Percentiles rank a stretch among this genome's conserved stretches.
Conservation (phyloP, 2,113 vertebrate genomes). For the Pionites leucogaster region DNA sequence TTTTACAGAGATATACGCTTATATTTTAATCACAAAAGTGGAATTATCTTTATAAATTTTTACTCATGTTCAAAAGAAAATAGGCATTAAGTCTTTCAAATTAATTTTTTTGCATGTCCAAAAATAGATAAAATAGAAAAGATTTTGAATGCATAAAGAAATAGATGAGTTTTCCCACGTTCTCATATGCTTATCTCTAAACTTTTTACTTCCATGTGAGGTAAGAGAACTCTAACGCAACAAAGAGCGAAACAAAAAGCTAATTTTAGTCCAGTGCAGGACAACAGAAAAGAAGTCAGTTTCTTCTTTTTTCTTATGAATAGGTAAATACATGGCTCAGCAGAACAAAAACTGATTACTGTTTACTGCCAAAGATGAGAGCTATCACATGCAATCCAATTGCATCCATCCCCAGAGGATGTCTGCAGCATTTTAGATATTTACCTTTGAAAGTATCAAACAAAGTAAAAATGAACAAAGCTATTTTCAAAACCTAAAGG, state of each 20-base stretch:
- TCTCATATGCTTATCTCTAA: neutral
- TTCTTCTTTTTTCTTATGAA: neutral
- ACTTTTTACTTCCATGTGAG: neutral
- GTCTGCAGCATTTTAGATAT: neutral
- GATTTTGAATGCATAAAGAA: neutral
- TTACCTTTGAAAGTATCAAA: neutral
- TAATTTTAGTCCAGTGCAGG: neutral
- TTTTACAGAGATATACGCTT: neutral
- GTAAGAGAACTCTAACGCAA: neutral
- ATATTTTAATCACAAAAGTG: neutral
- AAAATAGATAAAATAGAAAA: neutral
- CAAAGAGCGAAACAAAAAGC: fast-evolving
- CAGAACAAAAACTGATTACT: neutral
- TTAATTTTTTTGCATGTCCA: neutral
- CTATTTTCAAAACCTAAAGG: neutral
- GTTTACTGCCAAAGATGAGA: neutral
- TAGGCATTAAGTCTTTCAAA: neutral
- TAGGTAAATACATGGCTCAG: neutral
- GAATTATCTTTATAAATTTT: neutral
- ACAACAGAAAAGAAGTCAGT: neutral
- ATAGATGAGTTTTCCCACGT: neutral
- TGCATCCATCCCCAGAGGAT: neutral
- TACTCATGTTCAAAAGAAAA: neutral
- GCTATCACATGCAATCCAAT: neutral
- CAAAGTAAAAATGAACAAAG: neutral